Percentiles rank a stretch among this genome's conserved stretches.
These are phyloP conservation scores for Rhagophthalmus giganteus DNA, from an alignment of 2,888 invertebrate genomes.

Conservation along the genomic window DNA sequence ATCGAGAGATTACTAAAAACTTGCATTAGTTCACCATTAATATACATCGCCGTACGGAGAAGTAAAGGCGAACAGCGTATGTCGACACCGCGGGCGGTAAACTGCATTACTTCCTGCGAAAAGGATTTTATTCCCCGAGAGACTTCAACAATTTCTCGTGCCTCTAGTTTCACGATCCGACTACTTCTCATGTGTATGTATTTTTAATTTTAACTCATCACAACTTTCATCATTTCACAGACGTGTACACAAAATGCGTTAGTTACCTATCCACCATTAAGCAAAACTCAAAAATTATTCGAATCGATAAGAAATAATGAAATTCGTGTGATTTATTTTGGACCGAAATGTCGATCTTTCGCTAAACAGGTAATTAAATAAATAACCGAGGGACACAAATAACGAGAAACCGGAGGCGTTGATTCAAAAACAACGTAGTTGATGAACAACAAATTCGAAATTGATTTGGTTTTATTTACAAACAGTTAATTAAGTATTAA, in stretches of 20 bases:
- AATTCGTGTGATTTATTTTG: slow-evolving; percentile 9
- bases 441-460: slow-evolving; percentile 28
- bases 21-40: too few relatives aligned
- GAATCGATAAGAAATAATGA: not conserved
- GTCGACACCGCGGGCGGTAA: slow-evolving; percentile 32
- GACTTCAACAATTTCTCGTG: slow-evolving; percentile 42
- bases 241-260: slow-evolving; percentile 11
- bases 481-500: slow-evolving; percentile 38
- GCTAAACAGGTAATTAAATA: slow-evolving; percentile 8
- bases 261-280: not conserved
- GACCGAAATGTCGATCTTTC: slow-evolving; percentile 11
- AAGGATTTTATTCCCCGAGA: slow-evolving; percentile 42
- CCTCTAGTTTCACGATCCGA: slow-evolving; percentile 38
- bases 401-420: slow-evolving; percentile 5
- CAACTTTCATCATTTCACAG: slow-evolving; percentile 6
- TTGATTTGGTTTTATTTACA: slow-evolving; percentile 37
- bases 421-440: slow-evolving; percentile 15
- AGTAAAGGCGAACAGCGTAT: too few relatives aligned
- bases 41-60: too few relatives aligned
- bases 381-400: slow-evolving; percentile 20
- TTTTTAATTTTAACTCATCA: slow-evolving; percentile 40
- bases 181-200: slow-evolving; percentile 40
- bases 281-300: slow-evolving; percentile 8
- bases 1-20: too few relatives aligned
- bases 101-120: slow-evolving; percentile 42